Base-by-base conservation (phyloP, 2,797 vertebrate genomes). In the Diplodus sargus region DNA sequence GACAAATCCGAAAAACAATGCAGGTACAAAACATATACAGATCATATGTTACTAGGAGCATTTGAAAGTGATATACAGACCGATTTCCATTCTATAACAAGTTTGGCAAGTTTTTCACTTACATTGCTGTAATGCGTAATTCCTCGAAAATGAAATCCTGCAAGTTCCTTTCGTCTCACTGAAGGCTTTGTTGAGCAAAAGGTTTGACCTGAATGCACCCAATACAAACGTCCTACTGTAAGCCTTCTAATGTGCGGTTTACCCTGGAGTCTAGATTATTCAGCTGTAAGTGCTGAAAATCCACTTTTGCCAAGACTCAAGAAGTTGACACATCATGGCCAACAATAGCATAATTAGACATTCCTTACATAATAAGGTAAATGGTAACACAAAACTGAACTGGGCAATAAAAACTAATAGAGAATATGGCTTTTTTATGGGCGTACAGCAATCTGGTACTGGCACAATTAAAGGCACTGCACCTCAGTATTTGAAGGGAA, bases 211-310 rank as follows among this genome's bases (percentile, higher is more conserved):
- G 65, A 90, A 89, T 89, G 81, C 76, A 70, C 74, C 70, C 56
- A 85, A 83, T 59, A 84, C 83, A 91, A 87, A 82, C 73, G 74
- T 54, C 59, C 70, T 68, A 78, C 87, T 86, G 76, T 90, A 90
- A 86, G 76, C 75, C 52, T 18, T 77, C 64, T 78, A 82, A 89
- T 80, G 69, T 83, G 77, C 7, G 53, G 71, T 85, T 91, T 81
- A 87, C 79, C 70, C 84, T 42, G 74, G 53, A 90, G 71, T 86
- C 72, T 56, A 77, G 85, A 88, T 87, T 86, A 86, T 87, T 88
- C 76, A 87, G 88, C 87, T 53, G 52, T 58, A 78, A 86, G 81
- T 76, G 83, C 77, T 85, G 61, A 82, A 86, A 76, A 72, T 89
- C 73, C 75, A 84, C 53, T 73, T 88, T 80, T 81, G 81, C 75